phyloP scores from a whole-genome alignment of 1,140 invertebrate genomes.

The Notospermus geniculatus region DNA sequence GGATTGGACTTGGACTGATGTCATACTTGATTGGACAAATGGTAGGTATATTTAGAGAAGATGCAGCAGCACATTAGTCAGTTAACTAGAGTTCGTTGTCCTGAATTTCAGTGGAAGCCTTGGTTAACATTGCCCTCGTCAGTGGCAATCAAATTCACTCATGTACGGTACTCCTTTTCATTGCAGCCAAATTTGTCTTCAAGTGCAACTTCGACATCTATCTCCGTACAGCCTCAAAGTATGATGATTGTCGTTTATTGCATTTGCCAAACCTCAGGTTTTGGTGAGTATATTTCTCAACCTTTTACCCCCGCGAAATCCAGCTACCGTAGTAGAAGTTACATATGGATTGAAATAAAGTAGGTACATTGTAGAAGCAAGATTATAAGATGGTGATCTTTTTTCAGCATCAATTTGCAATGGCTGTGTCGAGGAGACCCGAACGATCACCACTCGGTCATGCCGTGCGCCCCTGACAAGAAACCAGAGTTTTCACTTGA shows the following conservation, averaged over 20 bases:
- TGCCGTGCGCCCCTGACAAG: conserved; percentile 94
- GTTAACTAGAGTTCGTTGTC: not conserved
- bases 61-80: too few species aligned
- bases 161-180: conserved; percentile 18
- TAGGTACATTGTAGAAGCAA: too few species aligned
- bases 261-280: conserved; percentile 83
- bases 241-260: conserved; percentile 91
- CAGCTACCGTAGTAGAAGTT: too few species aligned
- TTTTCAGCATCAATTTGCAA: conserved; percentile 70
- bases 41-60: conserved; percentile 63
- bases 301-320: too few species aligned
- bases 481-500: conserved; percentile 91
- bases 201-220: conserved; percentile 84
- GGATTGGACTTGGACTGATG: conserved; percentile 89
- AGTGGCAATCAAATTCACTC: not conserved
- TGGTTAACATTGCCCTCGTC: too few species aligned
- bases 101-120: not conserved
- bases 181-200: conserved; percentile 75
- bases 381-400: too few species aligned
- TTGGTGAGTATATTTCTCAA: conserved; percentile 51
- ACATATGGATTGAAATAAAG: too few species aligned
- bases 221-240: conserved; percentile 94
- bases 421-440: conserved; percentile 92
- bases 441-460: conserved; percentile 93
- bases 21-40: conserved; percentile 94